phyloP scores from a whole-genome alignment of 2,888 invertebrate species.

The Xanthostigma xanthostigma region DNA sequence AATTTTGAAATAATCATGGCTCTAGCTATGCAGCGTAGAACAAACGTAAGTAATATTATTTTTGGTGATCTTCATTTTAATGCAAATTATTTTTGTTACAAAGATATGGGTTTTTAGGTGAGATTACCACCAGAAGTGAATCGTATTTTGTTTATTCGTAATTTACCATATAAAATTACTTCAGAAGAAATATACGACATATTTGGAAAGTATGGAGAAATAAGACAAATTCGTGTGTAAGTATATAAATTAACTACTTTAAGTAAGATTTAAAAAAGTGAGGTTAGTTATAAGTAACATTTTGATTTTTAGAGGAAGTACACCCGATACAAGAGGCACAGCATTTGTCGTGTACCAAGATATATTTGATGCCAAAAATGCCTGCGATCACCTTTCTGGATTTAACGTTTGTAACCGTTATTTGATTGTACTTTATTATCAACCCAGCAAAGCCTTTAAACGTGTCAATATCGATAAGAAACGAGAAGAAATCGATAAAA shows the following conservation, averaged over 20 bases:
- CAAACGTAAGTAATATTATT: constrained; percentile 43
- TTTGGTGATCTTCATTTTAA: too few species aligned
- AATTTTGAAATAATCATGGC: constrained; percentile 31
- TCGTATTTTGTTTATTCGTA: constrained; percentile 87
- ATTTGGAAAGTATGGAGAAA: constrained; percentile 99
- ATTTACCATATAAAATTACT: constrained; percentile 97
- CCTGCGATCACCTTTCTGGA: constrained; percentile 96
- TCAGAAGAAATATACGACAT: constrained; percentile 99
- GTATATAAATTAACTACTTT: constrained; percentile 23
- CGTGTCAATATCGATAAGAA: constrained; percentile 81
- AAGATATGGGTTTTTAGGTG: constrained; percentile 41
- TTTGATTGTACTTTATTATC: constrained; percentile 96
- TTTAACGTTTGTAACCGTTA: constrained; percentile 99
- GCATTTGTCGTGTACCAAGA: constrained; percentile 99
- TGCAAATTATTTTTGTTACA: too few species aligned
- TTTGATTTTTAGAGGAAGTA: constrained; percentile 65
- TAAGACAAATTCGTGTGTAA: constrained; percentile 95
- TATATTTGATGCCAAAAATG: constrained; percentile 99
- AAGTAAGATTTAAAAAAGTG: too few species aligned
- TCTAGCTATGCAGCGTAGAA: constrained; percentile 58
- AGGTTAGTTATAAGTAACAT: not conserved
- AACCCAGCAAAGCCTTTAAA: constrained; percentile 91
- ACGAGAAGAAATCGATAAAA: constrained; percentile 85
- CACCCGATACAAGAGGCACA: constrained; percentile 94
- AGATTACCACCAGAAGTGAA: constrained; percentile 98